Evolutionary conservation across 1,140 invertebrate genomes (phyloP).

Genomic region (Vanessa atalanta): DNA sequence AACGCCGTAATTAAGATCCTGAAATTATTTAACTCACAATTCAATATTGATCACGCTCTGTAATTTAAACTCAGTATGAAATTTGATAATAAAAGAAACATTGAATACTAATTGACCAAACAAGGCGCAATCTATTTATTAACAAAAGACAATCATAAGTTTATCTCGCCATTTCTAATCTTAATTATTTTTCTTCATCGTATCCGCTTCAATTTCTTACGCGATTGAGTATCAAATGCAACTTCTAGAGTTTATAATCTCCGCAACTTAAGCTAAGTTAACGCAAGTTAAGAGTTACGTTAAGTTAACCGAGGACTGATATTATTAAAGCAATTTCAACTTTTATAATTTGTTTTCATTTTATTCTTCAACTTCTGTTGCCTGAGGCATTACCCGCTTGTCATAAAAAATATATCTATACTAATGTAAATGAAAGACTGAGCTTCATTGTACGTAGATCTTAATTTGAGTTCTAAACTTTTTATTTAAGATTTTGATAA

Average conservation of each 20-base stretch:
- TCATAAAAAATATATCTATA: not conserved
- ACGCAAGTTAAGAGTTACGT: not conserved
- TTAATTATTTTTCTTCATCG: not conserved
- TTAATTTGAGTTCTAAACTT: no score
- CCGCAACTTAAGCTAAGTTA: not conserved
- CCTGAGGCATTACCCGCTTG: not conserved
- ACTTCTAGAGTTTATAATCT: constrained; percentile 8
- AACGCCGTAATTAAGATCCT: no score
- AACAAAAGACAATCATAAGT: not conserved
- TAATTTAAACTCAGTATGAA: no score
- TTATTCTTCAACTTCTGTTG: constrained; percentile 3
- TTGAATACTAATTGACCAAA: no score
- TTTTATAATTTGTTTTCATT: constrained; percentile 12
- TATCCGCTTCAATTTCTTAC: not conserved
- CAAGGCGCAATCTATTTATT: no score
- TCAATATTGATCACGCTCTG: no score
- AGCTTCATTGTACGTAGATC: no score
- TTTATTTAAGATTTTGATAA: no score
- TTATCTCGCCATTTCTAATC: not conserved
- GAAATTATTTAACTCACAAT: no score
- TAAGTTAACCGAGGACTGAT: constrained; percentile 2
- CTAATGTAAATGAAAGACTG: no score
- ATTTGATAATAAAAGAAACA: no score
- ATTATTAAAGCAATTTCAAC: constrained; percentile 10
- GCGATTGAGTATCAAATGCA: constrained; percentile 6